phyloP scores from a whole-genome alignment of 2,797 vertebrate genomes.

The Scleropages formosus region DNA sequence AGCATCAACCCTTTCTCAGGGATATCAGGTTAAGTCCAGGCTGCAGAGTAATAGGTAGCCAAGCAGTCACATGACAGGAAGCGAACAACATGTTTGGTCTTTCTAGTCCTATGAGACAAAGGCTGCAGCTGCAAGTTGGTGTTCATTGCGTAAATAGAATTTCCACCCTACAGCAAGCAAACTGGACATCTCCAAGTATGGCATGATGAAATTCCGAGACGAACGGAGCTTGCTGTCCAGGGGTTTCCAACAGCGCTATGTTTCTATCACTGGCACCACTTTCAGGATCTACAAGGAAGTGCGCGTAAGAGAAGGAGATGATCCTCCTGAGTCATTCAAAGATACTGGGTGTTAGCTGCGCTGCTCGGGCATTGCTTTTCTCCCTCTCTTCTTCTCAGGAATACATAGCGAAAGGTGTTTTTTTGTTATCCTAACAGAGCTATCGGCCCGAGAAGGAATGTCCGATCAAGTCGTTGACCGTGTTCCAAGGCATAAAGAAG shows the following conservation, averaged over 20 bases:
- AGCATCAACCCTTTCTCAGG: too few relatives aligned
- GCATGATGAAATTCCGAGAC: conserved; percentile 72
- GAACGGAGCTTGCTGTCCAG: conserved; percentile 66
- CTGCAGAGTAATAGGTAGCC: too few relatives aligned
- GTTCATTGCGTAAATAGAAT: too few relatives aligned
- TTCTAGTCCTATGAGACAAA: too few relatives aligned
- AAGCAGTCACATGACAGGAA: too few relatives aligned
- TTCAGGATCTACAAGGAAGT: conserved; percentile 74
- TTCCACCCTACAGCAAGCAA: conserved; percentile 58
- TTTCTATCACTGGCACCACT: conserved; percentile 67
- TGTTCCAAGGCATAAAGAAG: conserved; percentile 73
- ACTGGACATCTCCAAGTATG: conserved; percentile 66
- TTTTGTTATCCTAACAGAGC: conserved; percentile 53
- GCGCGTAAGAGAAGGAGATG: conserved; percentile 56
- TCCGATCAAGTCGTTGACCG: conserved; percentile 64
- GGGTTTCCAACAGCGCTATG: conserved; percentile 70
- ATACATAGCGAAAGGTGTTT: neutral
- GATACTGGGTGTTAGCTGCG: neutral
- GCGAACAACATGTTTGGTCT: too few relatives aligned
- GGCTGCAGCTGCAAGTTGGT: too few relatives aligned
- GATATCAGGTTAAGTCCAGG: too few relatives aligned
- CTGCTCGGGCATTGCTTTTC: neutral
- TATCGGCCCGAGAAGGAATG: conserved; percentile 74
- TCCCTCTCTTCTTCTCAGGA: neutral
- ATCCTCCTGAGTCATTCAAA: neutral